Conservation (phyloP, 2,888 invertebrate species). For the Chalcis sispes region DNA sequence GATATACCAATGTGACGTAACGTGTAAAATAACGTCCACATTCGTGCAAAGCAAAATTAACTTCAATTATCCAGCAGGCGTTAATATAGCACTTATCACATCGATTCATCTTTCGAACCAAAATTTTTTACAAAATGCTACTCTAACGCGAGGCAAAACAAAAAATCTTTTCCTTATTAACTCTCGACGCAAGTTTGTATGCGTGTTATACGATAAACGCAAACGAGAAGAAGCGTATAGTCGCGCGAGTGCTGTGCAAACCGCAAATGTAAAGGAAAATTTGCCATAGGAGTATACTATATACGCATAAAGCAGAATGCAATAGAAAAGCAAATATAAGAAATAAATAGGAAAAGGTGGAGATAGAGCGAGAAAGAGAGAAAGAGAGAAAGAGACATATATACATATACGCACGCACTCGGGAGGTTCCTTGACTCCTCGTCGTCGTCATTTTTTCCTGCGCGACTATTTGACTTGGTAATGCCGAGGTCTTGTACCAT, state of each 20-base stretch:
- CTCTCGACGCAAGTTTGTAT: background rate
- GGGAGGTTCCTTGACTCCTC: conserved; percentile 62
- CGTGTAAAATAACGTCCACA: too few species aligned
- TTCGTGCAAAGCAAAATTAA: background rate
- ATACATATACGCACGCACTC: conserved; percentile 42
- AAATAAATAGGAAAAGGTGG: conserved; percentile 38
- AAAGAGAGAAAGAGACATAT: background rate
- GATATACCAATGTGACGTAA: too few species aligned
- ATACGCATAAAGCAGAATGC: background rate
- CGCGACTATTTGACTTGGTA: conserved; percentile 74
- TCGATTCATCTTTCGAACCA: too few species aligned
- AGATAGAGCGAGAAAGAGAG: too few species aligned
- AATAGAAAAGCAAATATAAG: conserved; percentile 52
- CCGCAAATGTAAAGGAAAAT: conserved; percentile 20
- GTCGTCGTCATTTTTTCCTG: conserved; percentile 66
- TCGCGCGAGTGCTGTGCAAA: background rate
- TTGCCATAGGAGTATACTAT: too few species aligned
- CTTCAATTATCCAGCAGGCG: background rate
- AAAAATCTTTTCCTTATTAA: background rate
- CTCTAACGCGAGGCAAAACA: too few species aligned
- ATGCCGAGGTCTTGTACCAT: conserved; percentile 66
- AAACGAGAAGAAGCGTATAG: background rate
- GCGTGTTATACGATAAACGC: background rate
- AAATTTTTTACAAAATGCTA: too few species aligned
- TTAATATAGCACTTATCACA: background rate